phyloP scores from a whole-genome alignment of 2,113 vertebrate genomes.

The Pseudonaja textilis region DNA sequence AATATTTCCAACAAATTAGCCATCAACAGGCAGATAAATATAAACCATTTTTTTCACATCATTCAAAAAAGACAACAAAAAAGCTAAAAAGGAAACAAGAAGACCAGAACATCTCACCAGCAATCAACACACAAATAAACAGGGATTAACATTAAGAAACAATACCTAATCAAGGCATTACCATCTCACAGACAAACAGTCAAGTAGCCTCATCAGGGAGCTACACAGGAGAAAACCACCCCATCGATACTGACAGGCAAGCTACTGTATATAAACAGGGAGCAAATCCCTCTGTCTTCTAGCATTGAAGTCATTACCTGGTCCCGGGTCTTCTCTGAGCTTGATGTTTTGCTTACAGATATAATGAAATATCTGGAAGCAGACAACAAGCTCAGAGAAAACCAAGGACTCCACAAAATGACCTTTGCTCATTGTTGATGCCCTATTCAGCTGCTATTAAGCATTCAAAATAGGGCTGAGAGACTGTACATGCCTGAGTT shows the following conservation, averaged over 20 bases:
- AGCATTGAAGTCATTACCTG: background rate
- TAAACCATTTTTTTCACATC: background rate
- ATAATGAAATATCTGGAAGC: background rate
- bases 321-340: background rate
- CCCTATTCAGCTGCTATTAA: background rate
- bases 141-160: background rate
- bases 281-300: background rate
- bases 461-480: background rate
- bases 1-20: background rate
- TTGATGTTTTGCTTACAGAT: background rate
- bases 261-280: background rate
- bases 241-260: background rate
- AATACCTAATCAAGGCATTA: background rate
- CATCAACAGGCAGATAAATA: background rate
- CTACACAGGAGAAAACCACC: background rate
- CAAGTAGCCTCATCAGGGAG: background rate
- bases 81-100: background rate
- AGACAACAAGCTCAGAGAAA: background rate
- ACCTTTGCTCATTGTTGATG: background rate
- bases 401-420: background rate
- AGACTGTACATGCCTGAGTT: background rate
- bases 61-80: background rate
- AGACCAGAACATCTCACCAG: background rate
- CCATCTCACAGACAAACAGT: background rate
- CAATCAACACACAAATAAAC: background rate